These are phyloP conservation scores for Rousettus madagascariensis DNA, from an alignment of 2,797 vertebrate species.

Conservation along the genomic window DNA sequence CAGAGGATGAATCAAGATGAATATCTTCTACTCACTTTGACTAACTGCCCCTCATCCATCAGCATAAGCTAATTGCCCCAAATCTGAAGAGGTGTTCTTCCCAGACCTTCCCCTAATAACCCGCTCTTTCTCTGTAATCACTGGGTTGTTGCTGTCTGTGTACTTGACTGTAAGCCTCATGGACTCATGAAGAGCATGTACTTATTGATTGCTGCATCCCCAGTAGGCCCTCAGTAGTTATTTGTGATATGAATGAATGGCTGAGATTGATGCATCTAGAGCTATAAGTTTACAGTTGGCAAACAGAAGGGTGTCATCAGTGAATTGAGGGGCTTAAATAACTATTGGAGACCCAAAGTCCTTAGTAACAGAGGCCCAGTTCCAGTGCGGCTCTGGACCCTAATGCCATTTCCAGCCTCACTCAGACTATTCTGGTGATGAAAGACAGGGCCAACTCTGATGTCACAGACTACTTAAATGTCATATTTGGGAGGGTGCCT, in stretches of 20 bases:
- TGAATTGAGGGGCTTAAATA: neutral
- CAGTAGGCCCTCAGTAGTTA: neutral
- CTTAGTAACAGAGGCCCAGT: neutral
- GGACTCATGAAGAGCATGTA: neutral
- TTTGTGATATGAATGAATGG: neutral
- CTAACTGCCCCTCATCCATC: neutral
- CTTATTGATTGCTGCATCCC: neutral
- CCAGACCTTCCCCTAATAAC: fast-evolving
- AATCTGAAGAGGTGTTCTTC: neutral
- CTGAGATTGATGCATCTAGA: neutral
- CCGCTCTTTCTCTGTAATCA: neutral
- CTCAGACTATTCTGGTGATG: neutral
- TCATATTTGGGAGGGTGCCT: neutral
- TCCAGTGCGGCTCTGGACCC: neutral
- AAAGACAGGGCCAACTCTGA: neutral
- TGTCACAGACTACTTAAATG: neutral
- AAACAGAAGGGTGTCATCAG: neutral
- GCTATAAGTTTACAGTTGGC: neutral
- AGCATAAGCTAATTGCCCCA: neutral
- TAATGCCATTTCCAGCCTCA: neutral
- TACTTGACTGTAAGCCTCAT: neutral
- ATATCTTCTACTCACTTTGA: neutral
- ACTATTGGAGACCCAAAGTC: neutral
- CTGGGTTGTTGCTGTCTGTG: neutral
- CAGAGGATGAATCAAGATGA: neutral